phyloP scores from a whole-genome alignment of 1,140 invertebrate species.

The Lamellibrachia luymesi region DNA sequence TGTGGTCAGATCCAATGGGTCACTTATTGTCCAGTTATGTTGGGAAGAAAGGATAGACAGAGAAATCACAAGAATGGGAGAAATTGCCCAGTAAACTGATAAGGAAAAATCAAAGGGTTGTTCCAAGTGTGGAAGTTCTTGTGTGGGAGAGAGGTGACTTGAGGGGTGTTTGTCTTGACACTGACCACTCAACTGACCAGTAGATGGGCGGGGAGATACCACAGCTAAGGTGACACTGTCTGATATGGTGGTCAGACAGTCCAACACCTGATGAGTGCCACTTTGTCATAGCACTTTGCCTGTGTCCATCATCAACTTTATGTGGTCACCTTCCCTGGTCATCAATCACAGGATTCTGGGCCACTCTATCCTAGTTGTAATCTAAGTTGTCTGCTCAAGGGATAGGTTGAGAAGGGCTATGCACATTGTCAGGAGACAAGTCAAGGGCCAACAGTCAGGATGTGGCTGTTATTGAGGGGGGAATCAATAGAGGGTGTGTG shows the following conservation, averaged over 20 bases:
- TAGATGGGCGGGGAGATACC: neutral
- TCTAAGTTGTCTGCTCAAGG: too few relatives aligned
- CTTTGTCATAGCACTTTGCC: neutral
- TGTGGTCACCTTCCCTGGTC: neutral
- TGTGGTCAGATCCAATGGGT: neutral
- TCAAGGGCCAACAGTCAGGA: too few relatives aligned
- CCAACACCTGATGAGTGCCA: neutral
- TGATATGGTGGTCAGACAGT: neutral
- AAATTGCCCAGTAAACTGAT: neutral
- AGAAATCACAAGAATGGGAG: neutral
- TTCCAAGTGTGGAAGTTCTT: neutral
- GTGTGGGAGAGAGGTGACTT: neutral
- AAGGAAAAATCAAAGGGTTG: neutral
- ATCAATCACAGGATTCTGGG: too few relatives aligned
- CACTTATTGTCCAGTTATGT: neutral
- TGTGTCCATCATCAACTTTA: neutral
- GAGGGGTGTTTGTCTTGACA: neutral
- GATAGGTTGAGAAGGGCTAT: neutral
- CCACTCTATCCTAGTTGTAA: too few relatives aligned
- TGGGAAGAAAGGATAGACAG: neutral
- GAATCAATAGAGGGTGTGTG: too few relatives aligned
- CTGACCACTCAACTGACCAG: neutral
- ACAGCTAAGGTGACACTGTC: neutral
- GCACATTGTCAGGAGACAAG: too few relatives aligned
- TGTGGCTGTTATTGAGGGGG: too few relatives aligned